Evolutionary conservation across 2,888 invertebrate genomes (phyloP).

Genomic region (Phania funesta): DNA sequence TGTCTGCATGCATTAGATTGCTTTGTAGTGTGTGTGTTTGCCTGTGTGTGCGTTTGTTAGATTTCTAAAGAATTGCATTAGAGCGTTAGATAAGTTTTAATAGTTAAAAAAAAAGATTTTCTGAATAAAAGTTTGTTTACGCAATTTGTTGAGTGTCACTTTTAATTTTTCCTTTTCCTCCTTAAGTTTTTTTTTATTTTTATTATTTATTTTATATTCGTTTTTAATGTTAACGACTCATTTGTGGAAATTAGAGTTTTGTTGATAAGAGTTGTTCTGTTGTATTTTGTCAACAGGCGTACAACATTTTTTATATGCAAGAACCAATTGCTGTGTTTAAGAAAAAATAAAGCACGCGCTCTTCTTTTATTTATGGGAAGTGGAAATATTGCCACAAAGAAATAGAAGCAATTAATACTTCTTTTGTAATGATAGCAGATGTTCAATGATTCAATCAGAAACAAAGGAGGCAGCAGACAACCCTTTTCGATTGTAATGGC

Average conservation of each 20-base stretch:
- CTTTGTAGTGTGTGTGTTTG: neutral
- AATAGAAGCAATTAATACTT: neutral
- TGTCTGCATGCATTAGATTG: constrained; percentile 17
- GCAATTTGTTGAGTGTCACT: constrained; percentile 50
- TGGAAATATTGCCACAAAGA: neutral
- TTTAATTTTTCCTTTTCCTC: constrained; percentile 11
- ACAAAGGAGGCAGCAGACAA: neutral
- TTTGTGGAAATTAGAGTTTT: constrained; percentile 43
- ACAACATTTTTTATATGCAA: neutral
- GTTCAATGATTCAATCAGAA: neutral
- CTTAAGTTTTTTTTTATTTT: constrained; percentile 3
- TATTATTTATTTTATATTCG: neutral
- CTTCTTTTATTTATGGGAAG: constrained; percentile 1
- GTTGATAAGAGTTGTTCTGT: constrained; percentile 45
- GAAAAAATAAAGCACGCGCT: constrained; percentile 13
- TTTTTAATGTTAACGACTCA: neutral
- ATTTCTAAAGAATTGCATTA: constrained; percentile 75
- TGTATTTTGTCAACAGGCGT: constrained; percentile 58
- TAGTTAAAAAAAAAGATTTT: constrained; percentile 14
- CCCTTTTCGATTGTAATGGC: neutral
- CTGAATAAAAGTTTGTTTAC: constrained; percentile 49
- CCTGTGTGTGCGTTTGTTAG: no score
- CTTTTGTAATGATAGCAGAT: neutral
- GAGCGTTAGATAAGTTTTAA: constrained; percentile 69
- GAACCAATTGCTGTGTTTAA: neutral